phyloP scores from a whole-genome alignment of 2,888 invertebrate genomes.

The Neria commutata region DNA sequence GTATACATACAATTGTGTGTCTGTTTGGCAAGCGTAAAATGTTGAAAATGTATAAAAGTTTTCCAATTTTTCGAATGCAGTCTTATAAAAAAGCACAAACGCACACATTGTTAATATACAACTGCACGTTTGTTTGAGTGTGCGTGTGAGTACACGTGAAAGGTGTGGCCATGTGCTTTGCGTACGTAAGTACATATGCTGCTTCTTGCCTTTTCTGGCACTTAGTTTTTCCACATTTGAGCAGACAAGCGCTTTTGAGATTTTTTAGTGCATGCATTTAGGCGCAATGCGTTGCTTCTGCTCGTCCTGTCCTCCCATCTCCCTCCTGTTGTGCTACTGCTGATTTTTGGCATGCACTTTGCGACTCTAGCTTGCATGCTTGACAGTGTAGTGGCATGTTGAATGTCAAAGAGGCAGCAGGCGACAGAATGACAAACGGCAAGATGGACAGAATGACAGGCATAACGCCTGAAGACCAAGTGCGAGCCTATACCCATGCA shows the following conservation, averaged over 20 bases:
- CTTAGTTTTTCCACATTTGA: neutral
- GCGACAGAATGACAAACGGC: too few species aligned
- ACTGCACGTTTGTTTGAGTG: neutral
- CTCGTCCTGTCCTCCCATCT: neutral
- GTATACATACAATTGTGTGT: too few species aligned
- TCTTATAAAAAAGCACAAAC: too few species aligned
- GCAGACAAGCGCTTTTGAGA: neutral
- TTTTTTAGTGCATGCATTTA: constrained; percentile 3
- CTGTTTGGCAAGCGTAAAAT: too few species aligned
- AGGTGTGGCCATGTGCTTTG: too few species aligned
- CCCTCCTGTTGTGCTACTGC: neutral
- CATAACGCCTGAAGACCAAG: too few species aligned
- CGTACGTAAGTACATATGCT: too few species aligned
- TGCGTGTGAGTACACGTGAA: neutral
- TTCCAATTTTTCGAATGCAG: neutral
- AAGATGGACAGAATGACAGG: neutral
- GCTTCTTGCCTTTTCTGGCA: neutral
- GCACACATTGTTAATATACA: too few species aligned
- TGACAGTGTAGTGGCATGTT: constrained; percentile 1
- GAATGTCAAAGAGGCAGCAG: neutral
- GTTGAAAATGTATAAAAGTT: neutral
- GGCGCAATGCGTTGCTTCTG: too few species aligned
- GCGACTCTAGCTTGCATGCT: too few species aligned
- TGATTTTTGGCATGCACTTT: too few species aligned
- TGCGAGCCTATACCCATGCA: too few species aligned